Conservation (phyloP, 2,113 vertebrate species). For the Callipepla squamata region DNA sequence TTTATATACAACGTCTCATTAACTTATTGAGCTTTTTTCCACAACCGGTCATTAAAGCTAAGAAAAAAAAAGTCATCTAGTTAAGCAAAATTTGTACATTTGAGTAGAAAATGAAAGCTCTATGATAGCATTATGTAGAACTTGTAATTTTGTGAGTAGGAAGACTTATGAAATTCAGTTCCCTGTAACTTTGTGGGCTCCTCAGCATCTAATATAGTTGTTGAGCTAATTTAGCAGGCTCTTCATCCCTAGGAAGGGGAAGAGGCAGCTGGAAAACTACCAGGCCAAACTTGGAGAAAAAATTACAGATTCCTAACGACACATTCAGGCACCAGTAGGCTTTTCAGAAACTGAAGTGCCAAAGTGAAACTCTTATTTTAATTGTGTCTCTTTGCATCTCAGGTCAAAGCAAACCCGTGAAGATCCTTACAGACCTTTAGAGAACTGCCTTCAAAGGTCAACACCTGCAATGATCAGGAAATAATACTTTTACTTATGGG, state of each 20-base stretch:
- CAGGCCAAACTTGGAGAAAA: neutral
- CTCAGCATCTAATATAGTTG: neutral
- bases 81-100: neutral
- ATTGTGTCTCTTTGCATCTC: neutral
- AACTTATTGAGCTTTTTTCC: neutral
- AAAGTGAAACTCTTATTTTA: neutral
- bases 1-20: slow-evolving; percentile 1
- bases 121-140: neutral
- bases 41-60: neutral
- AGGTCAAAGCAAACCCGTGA: neutral
- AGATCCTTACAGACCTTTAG: neutral
- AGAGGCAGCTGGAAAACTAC: neutral
- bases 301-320: neutral
- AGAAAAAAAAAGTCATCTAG: neutral
- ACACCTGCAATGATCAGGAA: neutral
- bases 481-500: neutral
- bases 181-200: neutral
- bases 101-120: slow-evolving; percentile 30
- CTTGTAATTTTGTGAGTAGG: neutral
- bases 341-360: neutral
- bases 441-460: neutral
- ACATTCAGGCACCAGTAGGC: neutral
- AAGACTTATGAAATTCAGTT: neutral
- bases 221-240: neutral
- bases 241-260: neutral